Evolutionary conservation across 1,140 invertebrate genomes (phyloP).

Genomic region (Trichomalopsis sarcophagae): DNA sequence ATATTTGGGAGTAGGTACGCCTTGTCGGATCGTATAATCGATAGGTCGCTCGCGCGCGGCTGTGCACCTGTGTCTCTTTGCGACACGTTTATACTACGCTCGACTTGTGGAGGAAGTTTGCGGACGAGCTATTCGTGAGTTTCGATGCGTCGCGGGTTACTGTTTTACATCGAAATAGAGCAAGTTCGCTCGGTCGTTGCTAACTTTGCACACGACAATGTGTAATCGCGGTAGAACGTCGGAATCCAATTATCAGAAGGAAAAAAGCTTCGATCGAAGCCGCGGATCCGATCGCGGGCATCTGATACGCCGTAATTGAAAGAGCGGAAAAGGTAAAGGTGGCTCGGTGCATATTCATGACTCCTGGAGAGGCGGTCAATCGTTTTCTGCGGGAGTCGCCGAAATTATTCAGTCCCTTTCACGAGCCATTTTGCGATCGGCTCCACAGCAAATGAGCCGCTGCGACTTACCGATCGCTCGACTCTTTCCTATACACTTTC

Average conservation of each 20-base stretch:
- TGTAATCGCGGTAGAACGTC: too few relatives aligned
- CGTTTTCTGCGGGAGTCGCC: background rate
- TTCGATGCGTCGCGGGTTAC: background rate
- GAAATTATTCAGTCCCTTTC: conserved; percentile 4
- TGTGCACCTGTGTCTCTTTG: conserved; percentile 20
- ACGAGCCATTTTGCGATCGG: background rate
- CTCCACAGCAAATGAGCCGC: background rate
- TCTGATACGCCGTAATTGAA: background rate
- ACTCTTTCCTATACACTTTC: too few relatives aligned
- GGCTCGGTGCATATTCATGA: background rate
- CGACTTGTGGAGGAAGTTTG: background rate
- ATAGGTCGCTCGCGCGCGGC: background rate
- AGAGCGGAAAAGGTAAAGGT: background rate
- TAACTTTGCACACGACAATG: too few relatives aligned
- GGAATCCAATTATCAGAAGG: too few relatives aligned
- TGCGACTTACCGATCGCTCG: background rate
- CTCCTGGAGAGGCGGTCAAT: background rate
- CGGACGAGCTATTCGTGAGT: background rate
- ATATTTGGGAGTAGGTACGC: background rate
- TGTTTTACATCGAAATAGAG: too few relatives aligned
- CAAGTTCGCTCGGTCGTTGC: too few relatives aligned
- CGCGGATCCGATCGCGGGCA: too few relatives aligned
- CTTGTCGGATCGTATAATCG: conserved; percentile 25
- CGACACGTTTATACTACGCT: background rate
- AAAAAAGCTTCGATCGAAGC: background rate